phyloP scores from a whole-genome alignment of 2,113 vertebrate species.

The Sus scrofa region DNA sequence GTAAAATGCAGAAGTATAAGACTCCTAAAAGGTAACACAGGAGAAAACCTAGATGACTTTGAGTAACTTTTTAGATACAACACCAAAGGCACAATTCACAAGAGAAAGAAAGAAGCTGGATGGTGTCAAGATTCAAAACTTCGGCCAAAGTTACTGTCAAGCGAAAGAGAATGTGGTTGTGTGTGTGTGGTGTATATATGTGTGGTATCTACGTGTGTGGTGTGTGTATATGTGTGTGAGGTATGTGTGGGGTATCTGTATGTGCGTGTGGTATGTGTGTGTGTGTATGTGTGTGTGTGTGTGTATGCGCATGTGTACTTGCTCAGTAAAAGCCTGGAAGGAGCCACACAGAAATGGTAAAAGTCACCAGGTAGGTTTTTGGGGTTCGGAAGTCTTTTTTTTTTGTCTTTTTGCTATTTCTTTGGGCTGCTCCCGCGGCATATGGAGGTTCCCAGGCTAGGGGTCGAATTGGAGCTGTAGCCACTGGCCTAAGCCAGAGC shows the following conservation, averaged over 20 bases:
- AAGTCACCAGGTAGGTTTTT: background rate
- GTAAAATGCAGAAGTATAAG: background rate
- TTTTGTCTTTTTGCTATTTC: background rate
- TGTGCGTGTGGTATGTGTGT: background rate
- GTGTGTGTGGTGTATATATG: background rate
- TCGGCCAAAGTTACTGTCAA: background rate
- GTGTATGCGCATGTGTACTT: no score
- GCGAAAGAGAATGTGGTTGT: background rate
- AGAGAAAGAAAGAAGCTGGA: background rate
- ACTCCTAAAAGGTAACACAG: background rate
- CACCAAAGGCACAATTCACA: background rate
- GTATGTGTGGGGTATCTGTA: background rate
- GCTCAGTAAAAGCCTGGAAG: background rate
- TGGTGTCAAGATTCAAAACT: background rate
- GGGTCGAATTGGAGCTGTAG: no score
- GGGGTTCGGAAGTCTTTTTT: background rate
- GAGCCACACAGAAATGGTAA: background rate
- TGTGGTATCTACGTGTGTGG: accelerated
- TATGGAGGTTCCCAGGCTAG: no score
- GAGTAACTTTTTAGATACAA: background rate
- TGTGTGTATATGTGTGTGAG: background rate
- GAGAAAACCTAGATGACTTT: background rate
- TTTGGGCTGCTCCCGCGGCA: no score
- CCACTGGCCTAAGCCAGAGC: no score
- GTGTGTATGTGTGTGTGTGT: background rate